These are phyloP conservation scores for Cantharis lateralis DNA, from an alignment of 2,888 invertebrate species.

Conservation along the genomic window DNA sequence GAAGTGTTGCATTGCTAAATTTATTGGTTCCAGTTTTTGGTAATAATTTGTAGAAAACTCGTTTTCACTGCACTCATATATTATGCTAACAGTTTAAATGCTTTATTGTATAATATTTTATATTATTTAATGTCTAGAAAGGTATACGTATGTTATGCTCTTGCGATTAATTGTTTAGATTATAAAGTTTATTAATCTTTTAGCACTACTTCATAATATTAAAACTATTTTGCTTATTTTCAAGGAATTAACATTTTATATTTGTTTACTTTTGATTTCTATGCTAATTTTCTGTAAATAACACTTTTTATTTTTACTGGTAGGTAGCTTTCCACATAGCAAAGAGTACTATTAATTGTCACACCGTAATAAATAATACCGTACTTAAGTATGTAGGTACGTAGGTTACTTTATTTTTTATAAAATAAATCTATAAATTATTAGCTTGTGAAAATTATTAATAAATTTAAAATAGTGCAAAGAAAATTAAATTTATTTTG, in stretches of 20 bases:
- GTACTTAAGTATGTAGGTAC: background rate
- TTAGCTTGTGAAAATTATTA: background rate
- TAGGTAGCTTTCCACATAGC: background rate
- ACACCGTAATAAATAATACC: background rate
- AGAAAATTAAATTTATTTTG: too few relatives aligned
- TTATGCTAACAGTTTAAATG: background rate
- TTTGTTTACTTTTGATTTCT: background rate
- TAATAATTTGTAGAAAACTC: background rate
- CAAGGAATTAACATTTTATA: background rate
- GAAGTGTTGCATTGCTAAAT: background rate
- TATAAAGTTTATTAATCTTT: background rate
- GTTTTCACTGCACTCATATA: background rate
- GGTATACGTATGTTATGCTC: background rate
- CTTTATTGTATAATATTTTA: background rate
- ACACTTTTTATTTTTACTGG: background rate
- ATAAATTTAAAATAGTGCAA: background rate
- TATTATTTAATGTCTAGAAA: background rate
- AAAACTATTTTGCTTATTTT: background rate
- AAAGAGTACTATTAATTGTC: background rate
- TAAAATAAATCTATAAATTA: background rate
- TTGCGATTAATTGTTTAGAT: background rate
- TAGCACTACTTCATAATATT: background rate
- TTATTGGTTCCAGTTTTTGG: background rate
- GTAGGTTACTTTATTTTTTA: background rate
- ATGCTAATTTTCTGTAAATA: background rate